Evolutionary conservation across 1,140 invertebrate species (phyloP).

Genomic region (Dinoponera quadriceps): DNA sequence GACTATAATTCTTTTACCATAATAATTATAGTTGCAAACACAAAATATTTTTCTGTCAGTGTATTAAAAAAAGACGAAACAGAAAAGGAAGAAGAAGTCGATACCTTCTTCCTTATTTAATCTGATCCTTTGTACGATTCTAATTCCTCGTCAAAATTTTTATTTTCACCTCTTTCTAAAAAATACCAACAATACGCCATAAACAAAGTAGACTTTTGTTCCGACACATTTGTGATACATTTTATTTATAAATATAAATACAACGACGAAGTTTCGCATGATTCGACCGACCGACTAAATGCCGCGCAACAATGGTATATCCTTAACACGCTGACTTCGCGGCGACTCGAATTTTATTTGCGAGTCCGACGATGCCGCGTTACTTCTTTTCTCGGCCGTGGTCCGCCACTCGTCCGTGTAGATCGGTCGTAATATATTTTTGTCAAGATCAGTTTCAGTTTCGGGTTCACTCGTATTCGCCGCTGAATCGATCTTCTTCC

Average conservation of each 20-base stretch:
- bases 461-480: slow-evolving; percentile 13
- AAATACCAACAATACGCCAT: neutral
- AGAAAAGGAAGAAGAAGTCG: neutral
- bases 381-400: slow-evolving; percentile 15
- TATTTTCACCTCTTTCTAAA: neutral
- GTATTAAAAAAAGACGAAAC: no score
- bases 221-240: neutral
- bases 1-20: no score
- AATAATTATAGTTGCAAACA: no score
- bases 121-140: neutral
- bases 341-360: neutral
- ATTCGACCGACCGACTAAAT: slow-evolving; percentile 23
- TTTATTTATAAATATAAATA: slow-evolving; percentile 24
- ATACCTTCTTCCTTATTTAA: neutral
- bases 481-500: neutral
- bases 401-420: slow-evolving; percentile 62
- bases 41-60: no score
- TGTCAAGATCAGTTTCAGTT: neutral
- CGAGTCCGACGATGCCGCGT: neutral
- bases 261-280: neutral
- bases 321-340: neutral
- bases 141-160: neutral
- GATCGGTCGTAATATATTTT: neutral
- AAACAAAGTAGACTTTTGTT: neutral
- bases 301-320: neutral